These are phyloP conservation scores for Agriopis marginaria DNA, from an alignment of 2,888 invertebrate genomes.

Conservation along the genomic window DNA sequence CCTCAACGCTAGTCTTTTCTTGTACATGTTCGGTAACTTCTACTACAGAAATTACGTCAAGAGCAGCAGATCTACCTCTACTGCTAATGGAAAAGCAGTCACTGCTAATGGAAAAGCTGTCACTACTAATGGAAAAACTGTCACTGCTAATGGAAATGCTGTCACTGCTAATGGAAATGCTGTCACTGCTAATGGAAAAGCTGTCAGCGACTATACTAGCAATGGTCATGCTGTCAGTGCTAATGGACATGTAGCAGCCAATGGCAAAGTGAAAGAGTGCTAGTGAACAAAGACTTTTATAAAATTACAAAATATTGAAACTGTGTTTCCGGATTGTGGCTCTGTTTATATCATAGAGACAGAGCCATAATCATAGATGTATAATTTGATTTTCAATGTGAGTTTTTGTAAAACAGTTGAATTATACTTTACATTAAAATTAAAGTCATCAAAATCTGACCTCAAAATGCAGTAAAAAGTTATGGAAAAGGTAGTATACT, in stretches of 20 bases:
- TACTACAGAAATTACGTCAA: slow-evolving; percentile 89
- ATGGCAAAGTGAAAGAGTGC: slow-evolving; percentile 69
- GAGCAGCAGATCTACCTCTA: slow-evolving; percentile 40
- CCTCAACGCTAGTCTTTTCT: slow-evolving; percentile 89
- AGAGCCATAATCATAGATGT: too few relatives aligned
- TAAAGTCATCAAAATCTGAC: too few relatives aligned
- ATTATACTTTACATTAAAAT: too few relatives aligned
- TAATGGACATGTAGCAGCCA: slow-evolving; percentile 23
- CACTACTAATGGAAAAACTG: slow-evolving; percentile 1
- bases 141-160: slow-evolving; percentile 12
- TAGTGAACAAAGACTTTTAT: slow-evolving; percentile 57
- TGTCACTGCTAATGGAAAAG: slow-evolving; percentile 2
- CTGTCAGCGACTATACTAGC: background rate
- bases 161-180: slow-evolving; percentile 4
- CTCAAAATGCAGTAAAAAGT: too few relatives aligned
- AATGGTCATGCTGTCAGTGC: slow-evolving; percentile 1
- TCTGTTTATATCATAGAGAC: too few relatives aligned
- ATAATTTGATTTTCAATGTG: background rate
- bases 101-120: slow-evolving; percentile 4
- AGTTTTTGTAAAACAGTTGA: background rate
- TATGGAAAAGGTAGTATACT: too few relatives aligned
- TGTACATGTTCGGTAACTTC: slow-evolving; percentile 92
- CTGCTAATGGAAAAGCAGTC: slow-evolving; percentile 2
- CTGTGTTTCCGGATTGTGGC: slow-evolving; percentile 14
- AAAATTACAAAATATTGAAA: slow-evolving; percentile 15